phyloP scores from a whole-genome alignment of 2,888 invertebrate genomes.

The Pammene aurita region DNA sequence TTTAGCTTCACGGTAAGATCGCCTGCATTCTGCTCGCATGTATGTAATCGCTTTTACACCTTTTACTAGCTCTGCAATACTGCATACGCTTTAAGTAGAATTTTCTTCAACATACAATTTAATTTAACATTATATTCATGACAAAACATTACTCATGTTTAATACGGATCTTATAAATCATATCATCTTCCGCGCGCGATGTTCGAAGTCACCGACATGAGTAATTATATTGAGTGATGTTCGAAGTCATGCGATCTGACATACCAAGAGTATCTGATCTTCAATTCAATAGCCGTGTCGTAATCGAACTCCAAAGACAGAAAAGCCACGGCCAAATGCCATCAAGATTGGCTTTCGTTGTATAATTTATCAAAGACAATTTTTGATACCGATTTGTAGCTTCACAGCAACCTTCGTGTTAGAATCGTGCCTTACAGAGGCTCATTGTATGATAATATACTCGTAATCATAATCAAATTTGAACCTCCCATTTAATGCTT shows the following conservation, averaged over 20 bases:
- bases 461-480: slow-evolving; percentile 39
- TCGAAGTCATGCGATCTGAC: slow-evolving; percentile 31
- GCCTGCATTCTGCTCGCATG: slow-evolving; percentile 6
- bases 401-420: slow-evolving; percentile 31
- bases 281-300: slow-evolving; percentile 39
- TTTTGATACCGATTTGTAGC: slow-evolving; percentile 33
- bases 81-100: not conserved
- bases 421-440: slow-evolving; percentile 30
- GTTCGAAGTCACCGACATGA: slow-evolving; percentile 14
- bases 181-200: slow-evolving; percentile 31
- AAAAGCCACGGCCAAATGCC: slow-evolving; percentile 42
- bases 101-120: not conserved
- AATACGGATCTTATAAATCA: slow-evolving; percentile 24
- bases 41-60: slow-evolving; percentile 23
- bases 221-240: slow-evolving; percentile 41
- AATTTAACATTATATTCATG: not conserved
- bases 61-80: not conserved
- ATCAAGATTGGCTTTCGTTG: slow-evolving; percentile 37
- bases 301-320: slow-evolving; percentile 40
- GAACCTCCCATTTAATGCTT: slow-evolving; percentile 41
- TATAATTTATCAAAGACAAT: slow-evolving; percentile 42
- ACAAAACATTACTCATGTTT: not conserved
- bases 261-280: slow-evolving; percentile 38
- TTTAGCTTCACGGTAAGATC: slow-evolving; percentile 17
- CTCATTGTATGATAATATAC: slow-evolving; percentile 42